Conservation (phyloP, 2,797 vertebrate species). For the Melanogrammus aeglefinus region DNA sequence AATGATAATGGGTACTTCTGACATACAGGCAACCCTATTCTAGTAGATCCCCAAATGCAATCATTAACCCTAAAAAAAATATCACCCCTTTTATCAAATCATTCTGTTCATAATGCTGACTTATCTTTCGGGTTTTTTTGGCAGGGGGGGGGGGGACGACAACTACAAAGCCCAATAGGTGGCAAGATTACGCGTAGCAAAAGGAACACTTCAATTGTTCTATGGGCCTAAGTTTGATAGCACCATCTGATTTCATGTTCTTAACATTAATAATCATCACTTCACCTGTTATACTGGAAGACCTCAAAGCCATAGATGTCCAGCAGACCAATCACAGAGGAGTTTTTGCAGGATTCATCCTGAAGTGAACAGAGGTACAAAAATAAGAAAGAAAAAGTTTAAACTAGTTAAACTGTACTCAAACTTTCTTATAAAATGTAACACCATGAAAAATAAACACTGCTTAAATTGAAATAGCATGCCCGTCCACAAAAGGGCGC, state of each 20-base stretch:
- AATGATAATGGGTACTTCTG: too few relatives aligned
- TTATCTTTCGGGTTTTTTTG: too few relatives aligned
- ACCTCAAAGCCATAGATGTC: constrained; percentile 99
- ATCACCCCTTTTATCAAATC: too few relatives aligned
- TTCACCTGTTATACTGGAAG: constrained; percentile 95
- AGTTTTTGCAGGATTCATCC: constrained; percentile 80
- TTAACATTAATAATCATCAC: background rate
- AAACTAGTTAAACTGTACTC: background rate
- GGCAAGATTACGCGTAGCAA: too few relatives aligned
- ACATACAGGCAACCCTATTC: too few relatives aligned
- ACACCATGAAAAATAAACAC: background rate
- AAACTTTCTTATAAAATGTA: background rate
- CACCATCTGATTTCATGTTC: background rate
- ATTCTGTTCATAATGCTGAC: too few relatives aligned
- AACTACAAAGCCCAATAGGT: too few relatives aligned
- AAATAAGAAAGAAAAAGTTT: background rate
- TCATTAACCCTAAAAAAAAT: too few relatives aligned
- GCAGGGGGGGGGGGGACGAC: too few relatives aligned
- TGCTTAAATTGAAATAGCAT: background rate
- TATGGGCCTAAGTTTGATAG: constrained; percentile 1
- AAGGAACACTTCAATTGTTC: too few relatives aligned
- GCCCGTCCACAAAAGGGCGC: constrained; percentile 50
- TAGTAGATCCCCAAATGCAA: too few relatives aligned
- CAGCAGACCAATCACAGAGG: constrained; percentile 88
- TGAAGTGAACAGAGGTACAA: constrained; percentile 46